A percentile compares a stretch with the other conserved stretches of the same genome.
phyloP scores from a whole-genome alignment of 1,140 invertebrate species.

The Adoxophyes honmai region DNA sequence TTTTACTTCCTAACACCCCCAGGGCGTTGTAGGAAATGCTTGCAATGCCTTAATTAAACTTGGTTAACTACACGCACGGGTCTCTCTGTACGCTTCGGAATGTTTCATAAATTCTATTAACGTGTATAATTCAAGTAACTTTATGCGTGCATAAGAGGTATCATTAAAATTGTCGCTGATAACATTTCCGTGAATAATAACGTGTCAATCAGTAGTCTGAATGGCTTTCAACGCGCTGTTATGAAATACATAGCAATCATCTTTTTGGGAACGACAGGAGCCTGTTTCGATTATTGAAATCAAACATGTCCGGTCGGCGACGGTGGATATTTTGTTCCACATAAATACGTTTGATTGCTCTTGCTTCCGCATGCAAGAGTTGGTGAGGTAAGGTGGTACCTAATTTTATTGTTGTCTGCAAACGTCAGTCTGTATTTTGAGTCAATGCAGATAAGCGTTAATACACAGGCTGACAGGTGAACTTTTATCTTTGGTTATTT shows the following conservation, averaged over 20 bases:
- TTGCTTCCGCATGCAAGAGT: neutral
- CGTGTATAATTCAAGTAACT: neutral
- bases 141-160: no score
- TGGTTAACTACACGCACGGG: neutral
- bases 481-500: no score
- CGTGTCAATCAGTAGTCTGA: neutral
- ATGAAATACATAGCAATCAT: constrained; percentile 15
- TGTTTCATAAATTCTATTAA: neutral
- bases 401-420: no score
- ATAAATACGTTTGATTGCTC: neutral
- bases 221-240: constrained; percentile 1
- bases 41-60: neutral
- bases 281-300: constrained; percentile 1
- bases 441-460: no score
- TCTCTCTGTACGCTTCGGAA: neutral
- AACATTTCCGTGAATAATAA: neutral
- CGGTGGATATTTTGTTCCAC: neutral
- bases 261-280: constrained; percentile 8
- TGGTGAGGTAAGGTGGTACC: neutral
- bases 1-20: constrained; percentile 5
- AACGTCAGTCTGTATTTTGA: no score
- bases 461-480: no score
- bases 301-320: neutral
- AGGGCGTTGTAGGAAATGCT: constrained; percentile 2
- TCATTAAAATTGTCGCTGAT: neutral